Base-by-base conservation (phyloP, 2,888 invertebrate genomes). In the Hyposoter didymator region DNA sequence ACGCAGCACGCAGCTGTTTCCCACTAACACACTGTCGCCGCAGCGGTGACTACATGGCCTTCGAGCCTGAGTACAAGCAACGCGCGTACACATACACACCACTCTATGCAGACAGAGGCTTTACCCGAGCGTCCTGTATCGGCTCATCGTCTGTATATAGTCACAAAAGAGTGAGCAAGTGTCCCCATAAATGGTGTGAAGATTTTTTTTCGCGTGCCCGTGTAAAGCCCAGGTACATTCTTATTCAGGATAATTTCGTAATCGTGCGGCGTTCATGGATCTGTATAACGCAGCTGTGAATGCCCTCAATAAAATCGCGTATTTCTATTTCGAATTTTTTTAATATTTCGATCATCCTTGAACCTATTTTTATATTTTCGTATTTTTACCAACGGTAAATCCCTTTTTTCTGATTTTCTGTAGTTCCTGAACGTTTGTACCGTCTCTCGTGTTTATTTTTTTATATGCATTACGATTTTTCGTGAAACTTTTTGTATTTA, bases 1-100 rank as follows among this genome's bases (percentile, higher is more conserved):
- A n/a, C 55, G 62, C 82, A 66, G 62, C 64, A n/a, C 84, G 87
- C 88, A 88, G 88, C 85, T 87, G 87, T 87, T 88, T 85, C 72
- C 47, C 75, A 73, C 75, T 28, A 45, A 78, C 81, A 81, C 84
- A 55, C 79, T 35, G 22, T 39, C 1, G 39, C 39, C 39, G 55
- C 43, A 62, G 62, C 43, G 22, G 28, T 22, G 28, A 55, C 73
- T 52, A 32, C 70, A 72, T 49, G 70, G 70, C 49, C 49, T 49
- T 52, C 70, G 70, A 59, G 59, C 28, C 28, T 59, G 28, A 59
- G 28, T 28, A 59, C 59, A 28, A 59, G 14, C 59, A 28, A 28
- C 59, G 5, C 12, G 28, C 28, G 28, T 14, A 59, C 28, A 59
- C 28, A 59, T 22, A 19, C 19, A 45, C 62, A n/a, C 17, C 7